A percentile compares a stretch with the other conserved stretches of the same genome.
phyloP scores from a whole-genome alignment of 2,113 vertebrate genomes.

The Ellobius talpinus region DNA sequence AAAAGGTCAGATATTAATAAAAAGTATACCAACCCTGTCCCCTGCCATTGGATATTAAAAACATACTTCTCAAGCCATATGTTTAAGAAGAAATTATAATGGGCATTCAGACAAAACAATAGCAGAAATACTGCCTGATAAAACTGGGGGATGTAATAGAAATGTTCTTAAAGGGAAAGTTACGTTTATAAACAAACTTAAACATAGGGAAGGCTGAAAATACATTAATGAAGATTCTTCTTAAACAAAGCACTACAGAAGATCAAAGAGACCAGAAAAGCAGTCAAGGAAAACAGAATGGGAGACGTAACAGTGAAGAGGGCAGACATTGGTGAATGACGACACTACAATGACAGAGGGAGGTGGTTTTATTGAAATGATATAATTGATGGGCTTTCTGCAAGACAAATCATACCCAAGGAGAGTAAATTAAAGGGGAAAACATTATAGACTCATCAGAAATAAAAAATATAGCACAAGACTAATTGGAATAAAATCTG shows the following conservation, averaged over 20 bases:
- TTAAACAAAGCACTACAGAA: neutral
- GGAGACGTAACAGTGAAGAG: neutral
- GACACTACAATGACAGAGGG: neutral
- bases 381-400: neutral
- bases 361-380: neutral
- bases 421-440: neutral
- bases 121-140: neutral
- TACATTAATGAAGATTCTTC: neutral
- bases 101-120: neutral
- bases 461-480: neutral
- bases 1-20: slow-evolving; percentile 28
- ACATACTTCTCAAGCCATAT: neutral
- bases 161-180: slow-evolving; percentile 6
- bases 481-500: neutral
- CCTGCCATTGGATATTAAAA: neutral
- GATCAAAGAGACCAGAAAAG: neutral
- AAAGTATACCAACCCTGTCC: neutral
- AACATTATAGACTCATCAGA: neutral
- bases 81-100: slow-evolving; percentile 28
- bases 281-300: neutral
- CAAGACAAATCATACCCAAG: neutral
- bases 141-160: neutral
- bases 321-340: neutral
- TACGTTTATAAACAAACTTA: neutral
- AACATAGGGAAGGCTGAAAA: slow-evolving; percentile 12